These are phyloP conservation scores for Propithecus coquereli DNA, from an alignment of 2,113 vertebrate genomes.

Conservation along the genomic window DNA sequence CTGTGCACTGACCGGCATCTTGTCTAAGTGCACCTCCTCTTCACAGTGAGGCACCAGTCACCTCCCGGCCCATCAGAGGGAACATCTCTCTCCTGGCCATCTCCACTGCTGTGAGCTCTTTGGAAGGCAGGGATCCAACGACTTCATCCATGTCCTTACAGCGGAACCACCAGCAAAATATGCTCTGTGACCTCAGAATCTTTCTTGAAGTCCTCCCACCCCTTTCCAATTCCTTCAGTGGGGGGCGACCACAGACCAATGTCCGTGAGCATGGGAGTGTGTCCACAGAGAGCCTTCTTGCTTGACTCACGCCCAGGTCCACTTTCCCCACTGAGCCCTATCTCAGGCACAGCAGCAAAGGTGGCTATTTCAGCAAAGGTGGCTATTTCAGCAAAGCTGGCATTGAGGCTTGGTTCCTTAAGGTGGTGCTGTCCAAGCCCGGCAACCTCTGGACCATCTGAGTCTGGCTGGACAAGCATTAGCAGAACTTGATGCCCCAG, in stretches of 20 bases:
- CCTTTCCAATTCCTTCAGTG: background rate
- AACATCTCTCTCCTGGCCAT: background rate
- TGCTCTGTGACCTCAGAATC: background rate
- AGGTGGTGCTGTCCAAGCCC: background rate
- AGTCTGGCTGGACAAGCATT: background rate
- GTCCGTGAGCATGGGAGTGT: background rate
- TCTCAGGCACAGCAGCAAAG: background rate
- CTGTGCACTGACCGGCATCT: background rate
- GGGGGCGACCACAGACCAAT: background rate
- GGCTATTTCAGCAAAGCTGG: background rate
- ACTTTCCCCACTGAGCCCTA: background rate
- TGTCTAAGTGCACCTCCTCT: background rate
- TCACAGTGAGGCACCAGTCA: background rate
- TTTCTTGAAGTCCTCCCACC: fast-evolving
- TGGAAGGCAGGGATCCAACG: background rate
- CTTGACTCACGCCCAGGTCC: background rate
- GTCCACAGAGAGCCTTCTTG: background rate
- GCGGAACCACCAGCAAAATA: background rate
- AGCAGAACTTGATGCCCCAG: background rate
- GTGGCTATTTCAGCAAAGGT: background rate
- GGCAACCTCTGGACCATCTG: background rate
- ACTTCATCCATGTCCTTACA: background rate
- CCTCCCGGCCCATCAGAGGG: background rate
- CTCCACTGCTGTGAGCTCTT: background rate
- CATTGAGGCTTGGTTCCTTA: background rate